Conservation (phyloP, 2,888 invertebrate genomes). For the Apocheima hispidaria region DNA sequence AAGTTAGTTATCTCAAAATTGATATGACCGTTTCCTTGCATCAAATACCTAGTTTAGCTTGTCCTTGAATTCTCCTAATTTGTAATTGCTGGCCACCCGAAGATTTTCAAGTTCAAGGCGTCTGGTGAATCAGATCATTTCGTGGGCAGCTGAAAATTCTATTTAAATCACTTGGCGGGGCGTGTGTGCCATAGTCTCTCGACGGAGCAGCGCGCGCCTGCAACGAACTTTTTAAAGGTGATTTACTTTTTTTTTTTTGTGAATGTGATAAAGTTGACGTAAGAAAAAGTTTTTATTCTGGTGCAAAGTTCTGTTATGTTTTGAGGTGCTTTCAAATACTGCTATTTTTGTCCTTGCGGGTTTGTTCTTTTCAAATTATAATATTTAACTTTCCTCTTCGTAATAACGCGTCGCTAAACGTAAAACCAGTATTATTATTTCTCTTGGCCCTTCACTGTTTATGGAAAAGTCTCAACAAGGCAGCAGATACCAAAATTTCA, state of each 20-base stretch:
- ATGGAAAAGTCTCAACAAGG: too few species aligned
- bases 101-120: constrained; percentile 79
- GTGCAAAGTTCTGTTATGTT: neutral
- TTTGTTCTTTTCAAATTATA: too few species aligned
- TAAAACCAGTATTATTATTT: too few species aligned
- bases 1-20: too few species aligned
- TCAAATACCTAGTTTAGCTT: neutral
- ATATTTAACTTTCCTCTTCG: too few species aligned
- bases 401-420: too few species aligned
- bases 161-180: constrained; percentile 77
- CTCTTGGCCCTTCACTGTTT: too few species aligned
- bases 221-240: constrained; percentile 72
- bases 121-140: constrained; percentile 70
- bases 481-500: too few species aligned
- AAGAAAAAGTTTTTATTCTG: neutral
- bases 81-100: constrained; percentile 44
- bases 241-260: constrained; percentile 21
- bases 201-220: constrained; percentile 79
- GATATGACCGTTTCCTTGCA: too few species aligned
- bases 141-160: constrained; percentile 81
- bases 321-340: neutral
- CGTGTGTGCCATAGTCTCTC: constrained; percentile 66
- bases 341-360: too few species aligned
- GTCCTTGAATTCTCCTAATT: constrained; percentile 10
- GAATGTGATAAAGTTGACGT: neutral